Evolutionary conservation across 1,140 invertebrate genomes (phyloP).

Genomic region (Pseudomyrmex cubaensis): DNA sequence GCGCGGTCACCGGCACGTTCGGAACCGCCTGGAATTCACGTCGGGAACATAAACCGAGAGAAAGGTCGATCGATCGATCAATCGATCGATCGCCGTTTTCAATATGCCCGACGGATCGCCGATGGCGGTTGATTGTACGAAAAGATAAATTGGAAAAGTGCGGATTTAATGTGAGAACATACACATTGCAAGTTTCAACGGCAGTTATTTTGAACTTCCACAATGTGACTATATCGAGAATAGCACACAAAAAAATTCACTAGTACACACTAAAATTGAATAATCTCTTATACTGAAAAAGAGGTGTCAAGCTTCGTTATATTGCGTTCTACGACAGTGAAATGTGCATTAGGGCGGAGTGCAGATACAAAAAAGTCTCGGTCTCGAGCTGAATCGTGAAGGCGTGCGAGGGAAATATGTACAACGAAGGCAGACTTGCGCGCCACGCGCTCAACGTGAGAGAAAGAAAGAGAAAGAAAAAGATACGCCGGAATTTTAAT

Average conservation of each 20-base stretch:
- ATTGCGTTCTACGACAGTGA: constrained; percentile 55
- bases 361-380: constrained; percentile 23
- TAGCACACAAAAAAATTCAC: background rate
- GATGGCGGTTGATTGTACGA: constrained; percentile 21
- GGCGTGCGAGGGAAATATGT: background rate
- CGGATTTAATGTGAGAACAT: constrained; percentile 18
- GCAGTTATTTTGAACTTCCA: background rate
- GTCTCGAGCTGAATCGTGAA: background rate
- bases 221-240: constrained; percentile 10
- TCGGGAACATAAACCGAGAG: constrained; percentile 43
- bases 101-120: constrained; percentile 33
- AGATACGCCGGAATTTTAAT: constrained; percentile 78
- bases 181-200: background rate
- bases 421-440: constrained; percentile 11
- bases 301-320: background rate
- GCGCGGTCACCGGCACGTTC: background rate
- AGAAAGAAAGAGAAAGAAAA: background rate
- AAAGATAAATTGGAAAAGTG: constrained; percentile 43
- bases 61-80: constrained; percentile 52
- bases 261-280: constrained; percentile 4
- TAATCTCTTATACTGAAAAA: background rate
- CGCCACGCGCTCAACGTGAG: constrained; percentile 49
- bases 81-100: constrained; percentile 28
- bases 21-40: constrained; percentile 35
- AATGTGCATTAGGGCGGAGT: constrained; percentile 34